Evolutionary conservation across 2,113 vertebrate species (phyloP).

Genomic region (Scartelaos histophorus): DNA sequence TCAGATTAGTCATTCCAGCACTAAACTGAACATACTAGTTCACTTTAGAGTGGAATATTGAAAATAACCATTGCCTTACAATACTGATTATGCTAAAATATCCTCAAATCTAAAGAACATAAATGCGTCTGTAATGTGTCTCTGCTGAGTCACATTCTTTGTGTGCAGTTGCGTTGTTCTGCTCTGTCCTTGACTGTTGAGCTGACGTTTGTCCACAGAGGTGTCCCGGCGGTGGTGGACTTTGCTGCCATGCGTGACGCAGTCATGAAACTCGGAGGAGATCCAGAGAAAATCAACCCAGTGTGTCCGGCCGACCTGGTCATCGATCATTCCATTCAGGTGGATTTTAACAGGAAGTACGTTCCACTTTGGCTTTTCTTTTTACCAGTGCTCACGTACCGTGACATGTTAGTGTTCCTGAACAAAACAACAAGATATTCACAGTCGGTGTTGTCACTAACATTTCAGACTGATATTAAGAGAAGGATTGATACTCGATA

Average conservation of each 20-base stretch:
- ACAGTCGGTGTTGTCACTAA: too few species aligned
- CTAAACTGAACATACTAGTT: neutral
- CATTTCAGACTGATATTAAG: too few species aligned
- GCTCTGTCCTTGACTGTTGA: neutral
- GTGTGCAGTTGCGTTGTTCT: neutral
- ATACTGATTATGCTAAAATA: too few species aligned
- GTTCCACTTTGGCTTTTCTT: conserved; percentile 12
- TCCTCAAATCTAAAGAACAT: too few species aligned
- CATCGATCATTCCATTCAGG: conserved; percentile 98
- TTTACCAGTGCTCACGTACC: neutral
- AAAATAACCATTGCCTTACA: too few species aligned
- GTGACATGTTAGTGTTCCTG: neutral
- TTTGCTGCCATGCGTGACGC: conserved; percentile 98
- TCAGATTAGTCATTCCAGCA: neutral
- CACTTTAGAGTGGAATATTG: too few species aligned
- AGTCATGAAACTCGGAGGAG: conserved; percentile 87
- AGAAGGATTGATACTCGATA: too few species aligned
- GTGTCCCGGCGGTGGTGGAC: conserved; percentile 95
- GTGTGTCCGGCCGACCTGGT: conserved; percentile 95
- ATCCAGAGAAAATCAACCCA: conserved; percentile 96
- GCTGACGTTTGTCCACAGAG: conserved; percentile 72
- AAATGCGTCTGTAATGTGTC: neutral
- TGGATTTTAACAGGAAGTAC: conserved; percentile 96
- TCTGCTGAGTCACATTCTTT: neutral
- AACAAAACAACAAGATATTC: neutral